Percentiles rank a stretch among this genome's conserved stretches.
These are phyloP conservation scores for Heteropelma amictum DNA, from an alignment of 2,888 invertebrate species.

Conservation along the genomic window DNA sequence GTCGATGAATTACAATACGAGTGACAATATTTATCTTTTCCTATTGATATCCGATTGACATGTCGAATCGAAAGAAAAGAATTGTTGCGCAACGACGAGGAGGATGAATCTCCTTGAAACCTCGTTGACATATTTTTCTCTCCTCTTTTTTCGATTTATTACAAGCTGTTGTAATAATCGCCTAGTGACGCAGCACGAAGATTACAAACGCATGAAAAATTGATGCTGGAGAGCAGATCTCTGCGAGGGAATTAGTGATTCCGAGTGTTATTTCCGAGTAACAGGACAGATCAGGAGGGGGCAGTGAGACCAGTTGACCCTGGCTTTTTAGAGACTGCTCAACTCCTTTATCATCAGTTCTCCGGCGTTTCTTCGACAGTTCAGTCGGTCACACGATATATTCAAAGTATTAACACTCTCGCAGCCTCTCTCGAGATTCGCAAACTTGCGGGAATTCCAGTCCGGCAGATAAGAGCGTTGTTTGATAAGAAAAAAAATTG, in stretches of 20 bases:
- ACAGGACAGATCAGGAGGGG: conserved; percentile 10
- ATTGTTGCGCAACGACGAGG: not conserved
- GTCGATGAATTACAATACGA: too few relatives aligned
- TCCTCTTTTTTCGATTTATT: not conserved
- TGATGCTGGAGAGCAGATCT: conserved; percentile 6
- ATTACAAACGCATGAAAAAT: not conserved
- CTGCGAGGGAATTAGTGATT: conserved; percentile 37
- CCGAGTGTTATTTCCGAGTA: conserved; percentile 39
- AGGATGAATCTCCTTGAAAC: not conserved
- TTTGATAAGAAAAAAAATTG: not conserved
- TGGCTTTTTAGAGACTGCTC: conserved; percentile 62
- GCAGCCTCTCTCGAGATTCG: not conserved
- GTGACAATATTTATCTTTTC: too few relatives aligned
- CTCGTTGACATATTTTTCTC: not conserved
- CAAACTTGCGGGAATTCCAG: not conserved
- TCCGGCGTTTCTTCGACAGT: conserved; percentile 55
- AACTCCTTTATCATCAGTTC: conserved; percentile 60
- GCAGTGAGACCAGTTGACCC: conserved; percentile 73
- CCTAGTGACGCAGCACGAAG: not conserved
- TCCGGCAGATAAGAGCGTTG: not conserved
- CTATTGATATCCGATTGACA: too few relatives aligned
- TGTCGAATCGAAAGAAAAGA: not conserved
- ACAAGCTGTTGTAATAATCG: not conserved
- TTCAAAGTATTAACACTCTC: not conserved
- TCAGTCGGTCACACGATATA: conserved; percentile 15